A percentile compares a stretch with the other conserved stretches of the same genome.
These are phyloP conservation scores for Phyllotis vaccarum DNA, from an alignment of 2,797 vertebrate species.

Conservation along the genomic window DNA sequence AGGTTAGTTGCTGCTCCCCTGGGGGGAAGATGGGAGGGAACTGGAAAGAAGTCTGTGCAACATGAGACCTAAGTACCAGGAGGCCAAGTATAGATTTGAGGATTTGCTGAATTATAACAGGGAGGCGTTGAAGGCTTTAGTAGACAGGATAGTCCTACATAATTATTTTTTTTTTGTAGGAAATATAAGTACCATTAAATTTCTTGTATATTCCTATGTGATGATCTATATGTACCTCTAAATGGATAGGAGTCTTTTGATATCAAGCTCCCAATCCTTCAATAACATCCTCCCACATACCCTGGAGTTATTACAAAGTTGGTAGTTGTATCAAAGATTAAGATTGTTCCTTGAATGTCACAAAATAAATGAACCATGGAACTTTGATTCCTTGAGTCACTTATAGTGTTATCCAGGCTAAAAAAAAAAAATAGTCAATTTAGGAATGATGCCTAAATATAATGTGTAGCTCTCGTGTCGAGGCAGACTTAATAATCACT, in stretches of 20 bases:
- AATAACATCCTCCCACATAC: background rate
- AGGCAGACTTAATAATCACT: background rate
- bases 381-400: background rate
- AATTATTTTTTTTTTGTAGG: background rate
- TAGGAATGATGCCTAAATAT: background rate
- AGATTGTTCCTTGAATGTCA: background rate
- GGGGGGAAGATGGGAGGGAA: background rate
- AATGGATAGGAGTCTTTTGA: background rate
- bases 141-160: background rate
- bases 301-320: background rate
- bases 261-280: background rate
- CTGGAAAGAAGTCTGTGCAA: rapidly evolving
- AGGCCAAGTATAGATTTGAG: rapidly evolving
- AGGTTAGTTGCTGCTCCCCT: background rate
- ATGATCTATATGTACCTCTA: background rate
- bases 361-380: background rate
- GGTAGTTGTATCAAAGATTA: background rate
- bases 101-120: background rate
- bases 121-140: background rate
- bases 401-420: background rate
- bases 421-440: background rate
- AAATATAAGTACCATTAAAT: background rate
- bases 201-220: background rate
- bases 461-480: background rate
- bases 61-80: background rate